phyloP scores from a whole-genome alignment of 2,113 vertebrate species.

The Atlantisia rogersi region DNA sequence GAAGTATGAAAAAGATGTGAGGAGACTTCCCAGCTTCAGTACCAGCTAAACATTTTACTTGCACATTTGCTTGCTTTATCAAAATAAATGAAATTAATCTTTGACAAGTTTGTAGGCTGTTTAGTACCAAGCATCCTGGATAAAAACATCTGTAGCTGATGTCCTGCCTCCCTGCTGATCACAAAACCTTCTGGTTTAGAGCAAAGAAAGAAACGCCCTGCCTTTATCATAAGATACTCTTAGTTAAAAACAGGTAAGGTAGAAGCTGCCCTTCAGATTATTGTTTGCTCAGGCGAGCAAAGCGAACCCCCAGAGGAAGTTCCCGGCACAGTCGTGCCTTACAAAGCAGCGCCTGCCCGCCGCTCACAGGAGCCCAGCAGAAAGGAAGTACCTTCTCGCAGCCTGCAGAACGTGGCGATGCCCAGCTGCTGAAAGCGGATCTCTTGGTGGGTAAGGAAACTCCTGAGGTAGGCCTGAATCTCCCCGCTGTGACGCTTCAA shows the following conservation, averaged over 20 bases:
- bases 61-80: not conserved
- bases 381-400: conserved; percentile 44
- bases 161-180: not conserved
- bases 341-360: not conserved
- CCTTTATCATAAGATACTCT: not conserved
- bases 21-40: not conserved
- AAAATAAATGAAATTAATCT: not conserved
- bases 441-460: conserved; percentile 65
- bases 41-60: not conserved
- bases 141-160: not conserved
- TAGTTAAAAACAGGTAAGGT: not conserved
- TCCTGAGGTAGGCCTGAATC: conserved; percentile 54
- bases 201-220: not conserved
- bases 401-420: conserved; percentile 52
- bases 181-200: not conserved
- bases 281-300: not conserved
- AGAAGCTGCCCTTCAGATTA: not conserved
- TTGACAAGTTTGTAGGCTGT: not conserved
- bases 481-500: conserved; percentile 32
- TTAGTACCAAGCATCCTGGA: not conserved
- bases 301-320: not conserved
- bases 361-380: no score
- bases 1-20: not conserved
- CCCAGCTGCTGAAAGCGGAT: conserved; percentile 73
- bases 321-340: not conserved